A percentile compares a stretch with the other conserved stretches of the same genome.
phyloP scores from a whole-genome alignment of 2,797 vertebrate genomes.

The Chaenodraco wilsoni region DNA sequence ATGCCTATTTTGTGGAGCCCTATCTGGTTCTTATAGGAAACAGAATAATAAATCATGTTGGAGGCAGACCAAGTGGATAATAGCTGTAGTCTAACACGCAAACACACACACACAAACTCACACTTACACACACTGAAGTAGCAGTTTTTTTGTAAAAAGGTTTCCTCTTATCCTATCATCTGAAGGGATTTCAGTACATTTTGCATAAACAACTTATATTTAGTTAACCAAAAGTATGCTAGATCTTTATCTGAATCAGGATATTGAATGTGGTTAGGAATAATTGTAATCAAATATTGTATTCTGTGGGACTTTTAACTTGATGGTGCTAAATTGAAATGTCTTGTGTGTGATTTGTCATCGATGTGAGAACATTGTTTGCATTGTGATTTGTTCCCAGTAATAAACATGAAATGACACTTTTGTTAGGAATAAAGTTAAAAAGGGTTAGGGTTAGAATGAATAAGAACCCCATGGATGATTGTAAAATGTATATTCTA shows the following conservation, averaged over 20 bases:
- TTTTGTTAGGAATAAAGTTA: background rate
- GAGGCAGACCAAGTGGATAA: constrained; percentile 54
- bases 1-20: constrained; percentile 44
- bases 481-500: constrained; percentile 24
- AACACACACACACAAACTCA: background rate
- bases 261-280: background rate
- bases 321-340: background rate
- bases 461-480: background rate
- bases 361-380: background rate
- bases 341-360: background rate
- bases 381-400: background rate
- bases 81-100: constrained; percentile 26
- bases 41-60: constrained; percentile 42
- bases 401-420: background rate
- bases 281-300: background rate
- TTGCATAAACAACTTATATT: too few relatives aligned
- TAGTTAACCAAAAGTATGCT: too few relatives aligned
- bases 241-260: background rate
- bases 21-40: constrained; percentile 56
- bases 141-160: too few relatives aligned
- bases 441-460: too few relatives aligned
- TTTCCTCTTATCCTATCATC: too few relatives aligned
- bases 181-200: too few relatives aligned
- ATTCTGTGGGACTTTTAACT: background rate
- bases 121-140: background rate